A percentile compares a stretch with the other conserved stretches of the same genome.
Conservation (phyloP, 1,140 invertebrate genomes). For the Pseudomyrmex sp. region DNA sequence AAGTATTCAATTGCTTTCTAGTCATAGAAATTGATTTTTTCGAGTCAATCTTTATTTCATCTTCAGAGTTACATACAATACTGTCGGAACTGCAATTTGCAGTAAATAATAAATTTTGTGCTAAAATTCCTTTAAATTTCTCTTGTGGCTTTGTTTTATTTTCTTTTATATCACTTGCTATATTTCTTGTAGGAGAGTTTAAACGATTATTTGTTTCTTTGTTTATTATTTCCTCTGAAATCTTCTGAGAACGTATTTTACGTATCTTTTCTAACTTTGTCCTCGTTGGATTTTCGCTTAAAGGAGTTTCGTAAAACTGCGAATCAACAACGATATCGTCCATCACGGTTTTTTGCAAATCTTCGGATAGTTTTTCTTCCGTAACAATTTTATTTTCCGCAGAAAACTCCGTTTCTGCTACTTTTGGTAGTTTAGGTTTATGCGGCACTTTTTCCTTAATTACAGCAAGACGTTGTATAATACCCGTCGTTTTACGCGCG, state of each 20-base stretch:
- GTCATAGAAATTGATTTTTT: background rate
- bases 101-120: conserved; percentile 20
- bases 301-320: conserved; percentile 54
- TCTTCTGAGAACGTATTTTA: conserved; percentile 53
- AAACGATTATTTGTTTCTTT: conserved; percentile 2
- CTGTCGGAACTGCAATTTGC: conserved; percentile 62
- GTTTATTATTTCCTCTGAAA: no score
- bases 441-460: conserved; percentile 24
- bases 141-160: conserved; percentile 13
- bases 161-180: background rate
- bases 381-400: conserved; percentile 65
- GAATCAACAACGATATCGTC: conserved; percentile 74
- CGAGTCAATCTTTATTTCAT: conserved; percentile 48
- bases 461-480: background rate
- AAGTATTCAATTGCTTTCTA: background rate
- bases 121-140: conserved; percentile 55
- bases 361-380: conserved; percentile 59
- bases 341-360: conserved; percentile 77
- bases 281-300: conserved; percentile 63
- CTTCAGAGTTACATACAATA: conserved; percentile 69
- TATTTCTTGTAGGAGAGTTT: background rate
- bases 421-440: conserved; percentile 58
- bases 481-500: background rate
- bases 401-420: conserved; percentile 63
- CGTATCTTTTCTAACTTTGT: conserved; percentile 62